A percentile compares a stretch with the other conserved stretches of the same genome.
Conservation (phyloP, 2,113 vertebrate species). For the Lucifuga dentata region DNA sequence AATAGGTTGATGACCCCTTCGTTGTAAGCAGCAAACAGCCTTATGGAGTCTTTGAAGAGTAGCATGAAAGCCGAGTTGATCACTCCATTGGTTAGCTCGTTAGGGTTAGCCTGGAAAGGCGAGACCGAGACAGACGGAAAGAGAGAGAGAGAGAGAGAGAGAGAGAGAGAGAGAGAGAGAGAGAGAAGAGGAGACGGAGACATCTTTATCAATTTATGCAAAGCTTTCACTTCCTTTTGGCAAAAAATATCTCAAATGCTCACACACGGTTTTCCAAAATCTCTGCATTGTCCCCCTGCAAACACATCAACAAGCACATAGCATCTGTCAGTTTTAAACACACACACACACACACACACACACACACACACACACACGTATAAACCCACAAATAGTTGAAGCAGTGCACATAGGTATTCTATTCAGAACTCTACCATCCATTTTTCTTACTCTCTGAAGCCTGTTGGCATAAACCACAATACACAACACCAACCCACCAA, state of each 20-base stretch:
- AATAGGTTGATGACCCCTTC: conserved; percentile 97
- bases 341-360: neutral
- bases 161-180: neutral
- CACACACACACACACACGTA: neutral
- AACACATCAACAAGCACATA: conserved; percentile 1
- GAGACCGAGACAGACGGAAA: neutral
- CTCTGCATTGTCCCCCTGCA: neutral
- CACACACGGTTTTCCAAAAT: neutral
- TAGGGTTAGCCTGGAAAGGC: conserved; percentile 88
- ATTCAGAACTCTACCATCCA: conserved; percentile 40
- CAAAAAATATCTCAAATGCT: neutral
- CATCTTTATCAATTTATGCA: conserved; percentile 6
- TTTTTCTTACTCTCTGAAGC: conserved; percentile 56
- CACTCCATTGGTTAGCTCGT: conserved; percentile 94
- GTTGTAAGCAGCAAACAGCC: conserved; percentile 96
- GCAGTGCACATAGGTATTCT: conserved; percentile 5
- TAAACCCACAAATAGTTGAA: no score
- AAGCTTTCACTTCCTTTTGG: conserved; percentile 1
- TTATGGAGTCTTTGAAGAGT: conserved; percentile 97
- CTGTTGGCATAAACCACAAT: conserved; percentile 50
- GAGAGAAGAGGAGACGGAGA: neutral
- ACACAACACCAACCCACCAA: conserved; percentile 40
- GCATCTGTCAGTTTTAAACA: conserved; percentile 10
- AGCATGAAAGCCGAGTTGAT: conserved; percentile 96
- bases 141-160: neutral